phyloP scores from a whole-genome alignment of 2,797 vertebrate genomes.

The Meda fulgida region DNA sequence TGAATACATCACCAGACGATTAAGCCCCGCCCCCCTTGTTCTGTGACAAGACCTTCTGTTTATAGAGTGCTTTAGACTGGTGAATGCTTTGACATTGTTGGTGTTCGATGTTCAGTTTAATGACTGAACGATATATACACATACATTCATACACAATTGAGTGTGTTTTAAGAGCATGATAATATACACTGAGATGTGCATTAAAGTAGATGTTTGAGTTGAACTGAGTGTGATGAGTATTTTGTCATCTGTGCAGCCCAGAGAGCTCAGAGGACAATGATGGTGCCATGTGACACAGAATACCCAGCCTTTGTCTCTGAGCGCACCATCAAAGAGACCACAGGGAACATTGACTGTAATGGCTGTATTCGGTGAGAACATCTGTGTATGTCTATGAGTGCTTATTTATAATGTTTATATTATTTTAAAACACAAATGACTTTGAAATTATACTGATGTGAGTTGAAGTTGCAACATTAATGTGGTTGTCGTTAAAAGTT shows the following conservation, averaged over 20 bases:
- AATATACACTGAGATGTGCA: not conserved
- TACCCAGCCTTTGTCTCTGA: constrained; percentile 98
- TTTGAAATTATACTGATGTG: not conserved
- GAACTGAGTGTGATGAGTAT: not conserved
- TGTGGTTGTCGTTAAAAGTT: not conserved
- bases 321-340: constrained; percentile 97
- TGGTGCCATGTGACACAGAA: constrained; percentile 96
- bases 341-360: constrained; percentile 91
- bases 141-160: not conserved
- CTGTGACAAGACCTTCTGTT: too few relatives aligned
- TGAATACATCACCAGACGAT: too few relatives aligned
- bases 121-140: not conserved
- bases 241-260: constrained; percentile 78
- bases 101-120: too few relatives aligned
- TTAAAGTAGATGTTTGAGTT: not conserved
- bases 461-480: not conserved
- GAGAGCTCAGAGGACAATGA: constrained; percentile 83
- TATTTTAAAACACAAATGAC: not conserved
- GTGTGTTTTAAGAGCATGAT: not conserved
- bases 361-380: constrained; percentile 78
- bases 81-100: too few relatives aligned
- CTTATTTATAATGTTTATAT: not conserved
- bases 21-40: too few relatives aligned
- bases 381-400: not conserved
- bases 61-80: too few relatives aligned